Evolutionary conservation across 2,797 vertebrate genomes (phyloP).

Genomic region (Diceros bicornis): DNA sequence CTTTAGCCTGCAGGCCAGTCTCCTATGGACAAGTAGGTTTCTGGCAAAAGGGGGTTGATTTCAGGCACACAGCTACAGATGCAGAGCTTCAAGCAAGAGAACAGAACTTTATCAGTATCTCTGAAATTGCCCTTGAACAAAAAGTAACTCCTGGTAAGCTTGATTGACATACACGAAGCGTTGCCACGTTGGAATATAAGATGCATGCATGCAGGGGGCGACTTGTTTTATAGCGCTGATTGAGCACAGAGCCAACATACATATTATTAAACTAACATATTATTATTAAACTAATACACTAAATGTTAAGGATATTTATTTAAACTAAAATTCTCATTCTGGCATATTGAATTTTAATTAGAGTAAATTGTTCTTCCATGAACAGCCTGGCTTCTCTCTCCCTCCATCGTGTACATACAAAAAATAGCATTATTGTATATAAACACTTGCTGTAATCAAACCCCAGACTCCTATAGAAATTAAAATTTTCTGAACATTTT

Average conservation of each 20-base stretch:
- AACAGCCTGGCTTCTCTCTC: neutral
- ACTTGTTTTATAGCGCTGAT: neutral
- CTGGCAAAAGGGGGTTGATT: neutral
- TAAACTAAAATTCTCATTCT: slow-evolving; percentile 23
- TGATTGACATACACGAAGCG: neutral
- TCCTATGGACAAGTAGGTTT: neutral
- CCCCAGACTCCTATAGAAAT: neutral
- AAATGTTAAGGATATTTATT: slow-evolving; percentile 29
- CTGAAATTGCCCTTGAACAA: neutral
- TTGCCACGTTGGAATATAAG: neutral
- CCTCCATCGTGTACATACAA: neutral
- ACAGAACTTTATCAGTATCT: neutral
- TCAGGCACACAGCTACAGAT: neutral
- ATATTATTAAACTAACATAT: no score
- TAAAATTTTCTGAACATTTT: neutral
- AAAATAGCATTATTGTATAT: neutral
- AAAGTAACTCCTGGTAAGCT: neutral
- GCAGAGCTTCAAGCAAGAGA: slow-evolving; percentile 1
- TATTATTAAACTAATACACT: neutral
- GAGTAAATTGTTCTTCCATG: neutral
- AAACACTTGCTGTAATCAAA: slow-evolving; percentile 51
- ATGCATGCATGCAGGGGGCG: neutral
- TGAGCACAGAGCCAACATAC: neutral
- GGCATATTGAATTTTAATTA: slow-evolving; percentile 33
- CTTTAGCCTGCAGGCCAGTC: neutral